Conservation (phyloP, 2,888 invertebrate species). For the Mimachlamys varia region DNA sequence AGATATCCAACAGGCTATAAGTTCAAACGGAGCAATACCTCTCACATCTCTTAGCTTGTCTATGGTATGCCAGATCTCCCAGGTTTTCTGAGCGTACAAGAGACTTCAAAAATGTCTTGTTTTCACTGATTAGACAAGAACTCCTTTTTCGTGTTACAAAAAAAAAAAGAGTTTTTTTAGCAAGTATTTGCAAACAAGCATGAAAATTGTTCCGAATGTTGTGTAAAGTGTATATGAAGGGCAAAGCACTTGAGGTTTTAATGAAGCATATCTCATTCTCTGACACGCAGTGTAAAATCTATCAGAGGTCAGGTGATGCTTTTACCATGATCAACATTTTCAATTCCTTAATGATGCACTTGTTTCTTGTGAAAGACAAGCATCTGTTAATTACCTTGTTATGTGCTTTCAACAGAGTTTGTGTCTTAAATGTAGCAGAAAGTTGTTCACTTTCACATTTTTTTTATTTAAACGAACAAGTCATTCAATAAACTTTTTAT, state of each 20-base stretch:
- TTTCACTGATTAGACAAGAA: neutral
- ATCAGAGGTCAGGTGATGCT: neutral
- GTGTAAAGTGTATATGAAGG: neutral
- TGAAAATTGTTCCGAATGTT: neutral
- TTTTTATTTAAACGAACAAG: no score
- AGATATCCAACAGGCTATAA: neutral
- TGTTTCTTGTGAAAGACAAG: no score
- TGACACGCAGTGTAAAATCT: neutral
- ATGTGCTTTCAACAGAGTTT: no score
- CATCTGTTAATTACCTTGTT: no score
- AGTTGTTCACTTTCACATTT: no score
- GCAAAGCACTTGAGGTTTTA: neutral
- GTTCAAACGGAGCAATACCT: neutral
- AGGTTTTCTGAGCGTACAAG: neutral
- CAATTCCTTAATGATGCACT: no score
- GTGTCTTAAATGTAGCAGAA: no score
- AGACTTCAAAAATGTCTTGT: neutral
- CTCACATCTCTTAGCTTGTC: neutral
- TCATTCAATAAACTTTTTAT: no score
- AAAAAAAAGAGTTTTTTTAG: neutral
- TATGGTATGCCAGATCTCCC: neutral
- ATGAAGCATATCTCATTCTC: conserved; percentile 13
- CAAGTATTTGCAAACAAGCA: neutral
- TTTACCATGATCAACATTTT: neutral
- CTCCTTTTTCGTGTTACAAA: neutral